A percentile compares a stretch with the other conserved stretches of the same genome.
phyloP scores from a whole-genome alignment of 1,140 invertebrate genomes.

The Archivesica marissinica region DNA sequence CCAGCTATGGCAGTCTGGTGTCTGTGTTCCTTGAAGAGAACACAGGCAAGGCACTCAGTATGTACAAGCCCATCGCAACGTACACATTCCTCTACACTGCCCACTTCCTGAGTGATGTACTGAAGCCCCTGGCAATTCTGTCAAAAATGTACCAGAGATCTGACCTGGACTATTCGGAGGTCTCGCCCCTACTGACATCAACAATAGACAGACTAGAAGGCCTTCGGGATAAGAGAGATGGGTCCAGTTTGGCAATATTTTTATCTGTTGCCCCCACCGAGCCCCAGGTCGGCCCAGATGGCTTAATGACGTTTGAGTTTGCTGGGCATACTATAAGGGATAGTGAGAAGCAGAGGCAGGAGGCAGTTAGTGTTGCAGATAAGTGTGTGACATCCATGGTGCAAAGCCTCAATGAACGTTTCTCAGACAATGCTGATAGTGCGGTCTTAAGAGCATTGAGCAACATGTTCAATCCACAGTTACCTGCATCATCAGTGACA shows the following conservation, averaged over 20 bases:
- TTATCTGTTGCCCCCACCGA: constrained; percentile 33
- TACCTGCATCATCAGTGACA: not conserved
- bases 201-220: not conserved
- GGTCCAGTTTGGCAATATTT: not conserved
- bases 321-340: constrained; percentile 37
- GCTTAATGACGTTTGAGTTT: constrained; percentile 42
- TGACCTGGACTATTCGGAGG: constrained; percentile 37
- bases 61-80: constrained; percentile 43
- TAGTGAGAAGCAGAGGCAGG: constrained; percentile 12
- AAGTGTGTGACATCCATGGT: constrained; percentile 13
- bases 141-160: constrained; percentile 24
- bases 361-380: constrained; percentile 21
- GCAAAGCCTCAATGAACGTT: constrained; percentile 16
- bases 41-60: constrained; percentile 28
- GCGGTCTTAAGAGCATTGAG: constrained; percentile 7
- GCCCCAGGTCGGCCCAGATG: constrained; percentile 26
- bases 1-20: constrained; percentile 7
- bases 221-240: not conserved
- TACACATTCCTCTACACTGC: constrained; percentile 42
- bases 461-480: constrained; percentile 13
- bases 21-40: constrained; percentile 43
- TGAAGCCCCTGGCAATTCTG: constrained; percentile 26
- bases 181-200: not conserved
- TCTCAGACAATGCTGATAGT: constrained; percentile 38
- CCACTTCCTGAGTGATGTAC: constrained; percentile 24